phyloP scores from a whole-genome alignment of 2,888 invertebrate genomes.

The Heteromyza rotundicornis region DNA sequence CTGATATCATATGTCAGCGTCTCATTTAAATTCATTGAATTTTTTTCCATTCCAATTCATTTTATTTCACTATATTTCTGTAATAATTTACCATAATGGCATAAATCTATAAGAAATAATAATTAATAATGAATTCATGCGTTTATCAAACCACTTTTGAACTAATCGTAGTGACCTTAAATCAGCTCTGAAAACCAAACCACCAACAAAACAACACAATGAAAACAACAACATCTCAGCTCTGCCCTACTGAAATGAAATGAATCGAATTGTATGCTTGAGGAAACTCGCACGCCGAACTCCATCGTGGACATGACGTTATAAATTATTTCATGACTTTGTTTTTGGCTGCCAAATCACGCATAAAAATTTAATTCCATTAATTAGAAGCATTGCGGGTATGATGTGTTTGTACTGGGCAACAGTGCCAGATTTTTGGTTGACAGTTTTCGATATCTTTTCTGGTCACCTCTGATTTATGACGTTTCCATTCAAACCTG shows the following conservation, averaged over 20 bases:
- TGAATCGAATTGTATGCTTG: neutral
- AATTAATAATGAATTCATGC: slow-evolving; percentile 18
- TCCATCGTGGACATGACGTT: neutral
- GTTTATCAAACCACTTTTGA: slow-evolving; percentile 1
- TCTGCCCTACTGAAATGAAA: no score
- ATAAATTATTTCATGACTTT: slow-evolving; percentile 19
- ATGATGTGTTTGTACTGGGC: neutral
- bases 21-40: slow-evolving; percentile 13
- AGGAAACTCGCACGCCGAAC: neutral
- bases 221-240: neutral
- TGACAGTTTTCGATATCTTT: neutral
- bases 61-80: neutral
- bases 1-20: slow-evolving; percentile 21
- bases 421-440: neutral
- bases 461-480: neutral
- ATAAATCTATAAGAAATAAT: neutral
- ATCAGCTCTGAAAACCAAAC: neutral
- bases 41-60: neutral
- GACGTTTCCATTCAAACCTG: neutral
- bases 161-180: slow-evolving; percentile 13
- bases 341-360: slow-evolving; percentile 21
- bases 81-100: neutral
- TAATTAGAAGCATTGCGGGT: slow-evolving; percentile 13
- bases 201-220: neutral
- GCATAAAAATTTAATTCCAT: slow-evolving; percentile 24